Percentiles rank a stretch among this genome's conserved stretches.
phyloP scores from a whole-genome alignment of 1,140 invertebrate species.

The Neodiprion lecontei region DNA sequence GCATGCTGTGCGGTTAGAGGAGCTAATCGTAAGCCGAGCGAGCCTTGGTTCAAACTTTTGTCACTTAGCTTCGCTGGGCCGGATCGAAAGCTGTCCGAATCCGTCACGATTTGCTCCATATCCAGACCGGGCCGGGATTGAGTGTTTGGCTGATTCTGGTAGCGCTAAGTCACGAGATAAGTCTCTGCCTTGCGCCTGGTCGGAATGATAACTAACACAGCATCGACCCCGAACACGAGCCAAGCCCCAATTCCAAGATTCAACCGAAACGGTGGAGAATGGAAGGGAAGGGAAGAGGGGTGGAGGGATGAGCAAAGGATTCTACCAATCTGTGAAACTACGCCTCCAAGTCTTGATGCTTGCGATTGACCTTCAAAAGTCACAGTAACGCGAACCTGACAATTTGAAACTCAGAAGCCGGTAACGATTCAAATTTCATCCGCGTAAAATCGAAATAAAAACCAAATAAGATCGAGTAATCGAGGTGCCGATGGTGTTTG shows the following conservation, averaged over 20 bases:
- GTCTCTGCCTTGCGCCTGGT: conserved; percentile 28
- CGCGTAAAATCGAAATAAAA: too few relatives aligned
- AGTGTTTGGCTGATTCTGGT: conserved; percentile 4
- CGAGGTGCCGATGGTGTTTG: too few relatives aligned
- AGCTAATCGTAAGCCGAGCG: neutral
- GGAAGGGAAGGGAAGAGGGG: neutral
- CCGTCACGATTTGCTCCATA: neutral
- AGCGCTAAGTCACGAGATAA: conserved; percentile 34
- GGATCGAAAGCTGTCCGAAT: conserved; percentile 9
- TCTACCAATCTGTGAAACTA: neutral
- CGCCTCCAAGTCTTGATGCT: too few relatives aligned
- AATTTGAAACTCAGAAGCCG: too few relatives aligned
- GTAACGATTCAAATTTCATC: too few relatives aligned
- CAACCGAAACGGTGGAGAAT: neutral
- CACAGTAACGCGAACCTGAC: too few relatives aligned
- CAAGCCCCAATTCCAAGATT: neutral
- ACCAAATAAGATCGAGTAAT: too few relatives aligned
- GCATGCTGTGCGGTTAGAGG: neutral
- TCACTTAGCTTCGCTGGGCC: neutral
- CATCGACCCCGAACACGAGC: conserved; percentile 8
- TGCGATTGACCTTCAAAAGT: too few relatives aligned
- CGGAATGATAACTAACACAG: conserved; percentile 32
- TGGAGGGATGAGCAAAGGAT: neutral
- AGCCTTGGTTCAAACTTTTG: neutral
- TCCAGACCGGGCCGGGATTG: neutral